Percentiles rank a stretch among this genome's conserved stretches.
These are phyloP conservation scores for Caenorhabditis zanzibari DNA, from an alignment of 2,888 invertebrate species.

Conservation along the genomic window DNA sequence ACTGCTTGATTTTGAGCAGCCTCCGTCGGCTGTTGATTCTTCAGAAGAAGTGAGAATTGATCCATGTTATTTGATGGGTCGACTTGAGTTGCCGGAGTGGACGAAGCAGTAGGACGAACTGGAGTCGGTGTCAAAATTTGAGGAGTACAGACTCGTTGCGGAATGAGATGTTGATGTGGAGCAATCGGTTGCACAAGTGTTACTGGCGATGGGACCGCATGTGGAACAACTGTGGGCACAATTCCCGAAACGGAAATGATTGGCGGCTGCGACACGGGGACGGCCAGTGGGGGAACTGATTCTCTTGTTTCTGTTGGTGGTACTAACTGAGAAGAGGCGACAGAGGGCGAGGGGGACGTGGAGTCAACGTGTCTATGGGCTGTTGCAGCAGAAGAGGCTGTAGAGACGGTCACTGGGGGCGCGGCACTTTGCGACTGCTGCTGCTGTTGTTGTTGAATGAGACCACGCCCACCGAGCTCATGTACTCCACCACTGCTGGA, in stretches of 20 bases:
- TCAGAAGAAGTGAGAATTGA: background rate
- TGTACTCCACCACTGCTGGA: conserved; percentile 4
- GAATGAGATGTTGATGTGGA: conserved; percentile 5
- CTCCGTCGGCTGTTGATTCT: background rate
- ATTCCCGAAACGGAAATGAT: conserved; percentile 8
- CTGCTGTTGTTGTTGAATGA: conserved; percentile 29
- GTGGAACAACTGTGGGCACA: conserved; percentile 1
- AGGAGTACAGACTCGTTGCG: conserved; percentile 21
- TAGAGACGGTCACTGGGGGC: conserved; percentile 24
- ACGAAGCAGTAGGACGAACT: conserved; percentile 30
- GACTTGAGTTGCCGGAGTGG: conserved; percentile 21
- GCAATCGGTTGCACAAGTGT: conserved; percentile 26
- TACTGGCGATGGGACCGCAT: conserved; percentile 14
- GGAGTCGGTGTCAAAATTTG: conserved; percentile 45
- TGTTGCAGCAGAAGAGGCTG: conserved; percentile 19
- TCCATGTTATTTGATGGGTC: background rate
- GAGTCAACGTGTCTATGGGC: conserved; percentile 29
- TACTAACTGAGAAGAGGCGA: conserved; percentile 18
- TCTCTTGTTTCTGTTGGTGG: conserved; percentile 2
- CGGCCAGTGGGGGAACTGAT: conserved; percentile 10
- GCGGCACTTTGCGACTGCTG: conserved; percentile 35
- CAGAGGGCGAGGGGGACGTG: conserved; percentile 28
- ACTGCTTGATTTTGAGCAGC: background rate
- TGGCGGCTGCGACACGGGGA: conserved; percentile 15
- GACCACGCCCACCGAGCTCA: conserved; percentile 29